Base-by-base conservation (phyloP, 2,113 vertebrate species). In the Aptenodytes patagonicus region DNA sequence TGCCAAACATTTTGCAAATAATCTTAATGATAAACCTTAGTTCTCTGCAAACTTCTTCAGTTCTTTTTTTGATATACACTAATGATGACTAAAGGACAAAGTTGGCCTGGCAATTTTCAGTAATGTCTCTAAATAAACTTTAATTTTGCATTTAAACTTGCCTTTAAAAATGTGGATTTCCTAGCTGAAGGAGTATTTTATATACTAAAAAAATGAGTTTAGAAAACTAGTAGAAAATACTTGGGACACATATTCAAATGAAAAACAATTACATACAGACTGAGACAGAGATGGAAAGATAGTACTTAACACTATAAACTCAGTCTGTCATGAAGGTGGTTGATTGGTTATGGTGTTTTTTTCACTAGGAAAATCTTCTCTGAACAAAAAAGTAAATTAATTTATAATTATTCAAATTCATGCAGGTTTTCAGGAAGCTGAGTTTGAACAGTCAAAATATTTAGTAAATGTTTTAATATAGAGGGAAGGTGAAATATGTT, bases 371-470 rank as follows among this genome's bases (percentile, higher is more conserved):
- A 60, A 81, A 52, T 26, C 24, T 94, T 31, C 14, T 47, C 22
- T 83, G 13, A 44, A 94, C 46, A 89, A 65, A 89, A 92, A 60
- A 65, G 20, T 64, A 81, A 89, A 60, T 49, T 5, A 84, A 25
- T 44, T 38, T 70, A 29, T 86, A 57, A 51, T 78, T 96, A 87
- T 88, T 96, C 15, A 91, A 95, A 88, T 93, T 69, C 61, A 66
- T 90, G 15, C 17, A 85, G 17, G 10, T 52, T 96, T 94, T 92
- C 57, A 93, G 68, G n/a, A 89, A 95, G 51, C 7, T 75, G 76
- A 84, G 26, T 96, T 83, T 90, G 20, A 91, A 66, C 25, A 80
- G 73, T 66, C 62, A 93, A 92, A 95, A 91, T 96, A 93, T 84
- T 89, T 90, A 71, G 31, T 65, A 72, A 91, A 20, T 44, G 44